A percentile compares a stretch with the other conserved stretches of the same genome.
Conservation (phyloP, 1,140 invertebrate genomes). For the Leptopilina clavipes region DNA sequence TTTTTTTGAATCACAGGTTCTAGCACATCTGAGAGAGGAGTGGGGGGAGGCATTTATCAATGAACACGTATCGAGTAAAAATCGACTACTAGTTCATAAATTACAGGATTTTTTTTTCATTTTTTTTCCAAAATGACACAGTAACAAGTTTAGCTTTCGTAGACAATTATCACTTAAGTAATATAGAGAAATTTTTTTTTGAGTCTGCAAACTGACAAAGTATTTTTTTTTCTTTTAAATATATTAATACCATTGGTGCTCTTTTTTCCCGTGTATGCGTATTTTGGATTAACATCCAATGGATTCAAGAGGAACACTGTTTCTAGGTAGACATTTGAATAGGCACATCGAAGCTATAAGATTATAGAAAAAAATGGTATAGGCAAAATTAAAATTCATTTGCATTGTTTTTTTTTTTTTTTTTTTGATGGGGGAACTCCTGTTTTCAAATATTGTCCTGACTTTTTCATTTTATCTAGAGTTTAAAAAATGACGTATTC, state of each 20-base stretch:
- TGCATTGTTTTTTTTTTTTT: slow-evolving; percentile 39
- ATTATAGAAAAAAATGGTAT: slow-evolving; percentile 6
- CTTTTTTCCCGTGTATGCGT: not conserved
- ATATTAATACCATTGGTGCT: slow-evolving; percentile 11
- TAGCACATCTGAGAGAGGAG: not conserved
- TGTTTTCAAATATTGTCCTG: slow-evolving; percentile 38
- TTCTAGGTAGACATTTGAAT: slow-evolving; percentile 30
- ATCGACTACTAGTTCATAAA: slow-evolving; percentile 13
- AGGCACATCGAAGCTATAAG: slow-evolving; percentile 31
- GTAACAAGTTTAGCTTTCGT: not conserved
- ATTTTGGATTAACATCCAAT: slow-evolving; percentile 2
- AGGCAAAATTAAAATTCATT: slow-evolving; percentile 29
- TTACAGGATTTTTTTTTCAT: not conserved
- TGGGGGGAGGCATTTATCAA: not conserved
- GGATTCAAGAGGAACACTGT: slow-evolving; percentile 31
- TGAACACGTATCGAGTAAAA: slow-evolving; percentile 23
- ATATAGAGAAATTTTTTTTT: not conserved
- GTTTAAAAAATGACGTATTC: slow-evolving; percentile 49
- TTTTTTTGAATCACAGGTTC: not conserved
- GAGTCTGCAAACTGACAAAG: not conserved
- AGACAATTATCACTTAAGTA: not conserved
- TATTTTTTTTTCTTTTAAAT: not conserved
- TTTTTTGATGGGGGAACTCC: slow-evolving; percentile 9
- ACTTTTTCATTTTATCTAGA: slow-evolving; percentile 40
- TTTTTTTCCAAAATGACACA: slow-evolving; percentile 7